Conservation (phyloP, 2,797 vertebrate genomes). For the Capromys pilorides region DNA sequence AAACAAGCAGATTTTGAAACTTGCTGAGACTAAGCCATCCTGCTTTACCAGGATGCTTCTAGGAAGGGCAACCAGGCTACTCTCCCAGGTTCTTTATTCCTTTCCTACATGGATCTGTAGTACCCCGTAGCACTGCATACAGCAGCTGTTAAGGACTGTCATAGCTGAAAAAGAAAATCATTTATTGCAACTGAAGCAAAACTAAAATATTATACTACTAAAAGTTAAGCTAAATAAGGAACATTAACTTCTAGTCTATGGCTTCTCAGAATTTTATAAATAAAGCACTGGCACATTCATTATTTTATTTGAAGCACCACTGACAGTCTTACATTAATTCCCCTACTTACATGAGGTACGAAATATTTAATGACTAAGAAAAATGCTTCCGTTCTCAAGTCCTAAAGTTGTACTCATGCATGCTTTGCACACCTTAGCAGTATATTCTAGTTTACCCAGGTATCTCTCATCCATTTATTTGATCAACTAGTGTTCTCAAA, state of each 20-base stretch:
- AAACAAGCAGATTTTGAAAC: no score
- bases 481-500: background rate
- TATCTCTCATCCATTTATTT: background rate
- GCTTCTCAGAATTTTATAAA: background rate
- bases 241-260: background rate
- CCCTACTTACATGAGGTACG: background rate
- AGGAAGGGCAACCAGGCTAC: background rate
- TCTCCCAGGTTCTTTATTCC: background rate
- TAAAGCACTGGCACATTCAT: background rate
- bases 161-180: background rate
- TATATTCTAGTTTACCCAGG: background rate
- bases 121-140: background rate
- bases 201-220: background rate
- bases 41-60: background rate
- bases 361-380: background rate
- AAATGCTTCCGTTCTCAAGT: background rate
- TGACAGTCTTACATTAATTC: background rate
- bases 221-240: background rate
- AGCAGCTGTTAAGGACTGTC: background rate
- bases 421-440: background rate
- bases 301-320: background rate
- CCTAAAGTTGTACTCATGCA: background rate
- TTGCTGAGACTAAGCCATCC: background rate
- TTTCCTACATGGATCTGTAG: background rate
- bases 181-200: constrained; percentile 13